Base-by-base conservation (phyloP, 2,888 invertebrate genomes). In the Mimumesa dahlbomi region DNA sequence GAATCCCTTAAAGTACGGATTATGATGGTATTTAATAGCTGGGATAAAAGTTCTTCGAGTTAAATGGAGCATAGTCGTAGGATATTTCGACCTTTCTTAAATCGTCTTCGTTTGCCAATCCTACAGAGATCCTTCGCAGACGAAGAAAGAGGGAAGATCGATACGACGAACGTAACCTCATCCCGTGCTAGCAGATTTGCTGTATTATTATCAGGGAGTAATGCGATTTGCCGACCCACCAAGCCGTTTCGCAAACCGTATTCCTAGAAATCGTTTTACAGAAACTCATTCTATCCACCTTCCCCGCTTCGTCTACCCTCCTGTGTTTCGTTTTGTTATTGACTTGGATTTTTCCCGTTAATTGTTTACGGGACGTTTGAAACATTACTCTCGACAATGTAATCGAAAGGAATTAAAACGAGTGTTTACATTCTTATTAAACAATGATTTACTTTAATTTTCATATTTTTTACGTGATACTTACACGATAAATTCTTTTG, bases 151-250 rank as follows among this genome's bases (percentile, higher is more conserved):
- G 21, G 9, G 1, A 36, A 21, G 62, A 11, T 48, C 56, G 56
- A 68, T 61, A 59, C 49, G 31, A 52, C 16, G 56, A 72, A 25
- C 40, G 50, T 57, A 58, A 69, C 49, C 48, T 63, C 69, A 46
- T 69, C 63, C 14, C 19, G 48, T 29, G 18, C 48, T 16, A 7
- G 40, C 36, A 45, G 50, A 69, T 53, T 73, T 68, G 64, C 64
- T 74, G n/a, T n/a, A n/a, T 74, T 74, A 74, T 74, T 74, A 74
- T 63, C 59, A 29, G 38, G 74, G 63, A 73, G n/a, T 63, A 59
- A 68, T 59, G 57, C 64, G 68, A 74, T 74, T 73, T 68, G 52
- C 53, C 25, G 46, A 52, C 38, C 62, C 71, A 62, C 49, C 57
- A 34, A 71, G 50, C 66, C 34, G 43, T 31, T 49, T 31, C 40